These are phyloP conservation scores for Mnemiopsis leidyi DNA, from an alignment of 37 sponge, comb jelly and placozoan genomes.

Conservation along the genomic window DNA sequence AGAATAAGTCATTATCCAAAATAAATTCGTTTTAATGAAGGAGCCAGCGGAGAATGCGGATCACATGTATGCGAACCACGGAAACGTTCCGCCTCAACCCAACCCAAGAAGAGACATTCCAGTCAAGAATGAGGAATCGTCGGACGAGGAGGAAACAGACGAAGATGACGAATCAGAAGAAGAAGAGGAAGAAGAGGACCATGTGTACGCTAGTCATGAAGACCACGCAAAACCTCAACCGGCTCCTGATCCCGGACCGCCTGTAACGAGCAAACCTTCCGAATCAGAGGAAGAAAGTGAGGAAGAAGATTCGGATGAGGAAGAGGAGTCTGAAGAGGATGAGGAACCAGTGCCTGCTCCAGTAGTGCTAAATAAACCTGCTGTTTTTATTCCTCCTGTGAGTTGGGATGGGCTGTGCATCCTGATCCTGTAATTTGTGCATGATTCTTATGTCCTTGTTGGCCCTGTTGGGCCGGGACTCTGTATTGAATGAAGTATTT, in stretches of 20 bases:
- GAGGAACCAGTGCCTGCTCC: not conserved
- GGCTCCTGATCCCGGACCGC: not conserved
- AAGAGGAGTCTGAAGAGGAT: not conserved
- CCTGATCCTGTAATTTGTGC: too few species aligned
- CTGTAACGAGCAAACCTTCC: not conserved
- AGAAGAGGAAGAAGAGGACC: constrained; percentile 1
- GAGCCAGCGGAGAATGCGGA: not conserved
- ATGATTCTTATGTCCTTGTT: not conserved
- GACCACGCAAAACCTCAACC: not conserved
- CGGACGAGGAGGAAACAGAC: not conserved
- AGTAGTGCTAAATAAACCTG: not conserved
- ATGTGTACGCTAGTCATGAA: not conserved
- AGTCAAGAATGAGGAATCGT: not conserved
- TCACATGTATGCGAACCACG: constrained; percentile 24
- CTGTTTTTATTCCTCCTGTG: constrained; percentile 48
- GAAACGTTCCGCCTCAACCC: not conserved
- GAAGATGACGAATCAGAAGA: not conserved
- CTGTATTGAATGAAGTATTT: too few species aligned
- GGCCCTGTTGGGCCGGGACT: too few species aligned
- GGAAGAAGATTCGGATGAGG: not conserved
- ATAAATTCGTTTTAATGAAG: not conserved
- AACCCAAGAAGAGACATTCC: not conserved
- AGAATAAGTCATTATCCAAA: too few species aligned
- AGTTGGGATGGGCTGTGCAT: too few species aligned
- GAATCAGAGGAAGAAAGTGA: not conserved